Conservation (phyloP, 92 coral and sea anemone genomes). For the Palythoa heliodiscus region DNA sequence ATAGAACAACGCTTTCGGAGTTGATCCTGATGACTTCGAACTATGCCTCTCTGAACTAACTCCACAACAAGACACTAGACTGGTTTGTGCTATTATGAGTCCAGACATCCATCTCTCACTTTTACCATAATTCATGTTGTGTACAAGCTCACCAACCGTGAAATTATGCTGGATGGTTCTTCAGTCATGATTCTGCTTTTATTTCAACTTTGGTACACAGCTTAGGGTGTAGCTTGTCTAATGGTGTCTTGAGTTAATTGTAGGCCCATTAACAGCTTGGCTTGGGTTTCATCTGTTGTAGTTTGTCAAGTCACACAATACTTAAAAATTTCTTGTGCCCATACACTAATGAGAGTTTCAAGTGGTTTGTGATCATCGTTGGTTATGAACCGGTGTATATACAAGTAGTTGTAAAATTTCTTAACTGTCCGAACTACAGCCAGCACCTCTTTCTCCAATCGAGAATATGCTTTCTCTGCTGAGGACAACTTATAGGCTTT, state of each 20-base stretch:
- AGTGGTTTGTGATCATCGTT: no score
- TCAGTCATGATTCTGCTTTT: not conserved
- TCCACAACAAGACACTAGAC: not conserved
- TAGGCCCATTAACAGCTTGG: not conserved
- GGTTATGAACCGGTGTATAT: no score
- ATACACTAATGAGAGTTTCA: no score
- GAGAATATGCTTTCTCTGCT: no score
- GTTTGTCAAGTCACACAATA: not conserved
- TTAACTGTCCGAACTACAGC: no score
- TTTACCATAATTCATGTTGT: not conserved
- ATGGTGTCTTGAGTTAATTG: not conserved
- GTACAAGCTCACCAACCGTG: not conserved
- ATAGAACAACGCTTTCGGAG: not conserved
- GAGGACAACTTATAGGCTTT: no score
- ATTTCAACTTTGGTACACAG: not conserved
- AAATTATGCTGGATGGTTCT: not conserved
- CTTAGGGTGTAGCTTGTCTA: not conserved
- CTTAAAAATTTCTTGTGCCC: not conserved
- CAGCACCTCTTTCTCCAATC: no score
- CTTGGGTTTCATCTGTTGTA: not conserved
- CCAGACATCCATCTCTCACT: constrained; percentile 2
- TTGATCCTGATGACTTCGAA: not conserved
- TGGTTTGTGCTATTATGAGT: not conserved
- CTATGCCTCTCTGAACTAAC: not conserved
- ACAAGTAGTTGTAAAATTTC: no score